Percentiles rank a stretch among this genome's conserved stretches.
These are phyloP conservation scores for Zaprionus capensis DNA, from an alignment of 1,140 invertebrate species.

Conservation along the genomic window DNA sequence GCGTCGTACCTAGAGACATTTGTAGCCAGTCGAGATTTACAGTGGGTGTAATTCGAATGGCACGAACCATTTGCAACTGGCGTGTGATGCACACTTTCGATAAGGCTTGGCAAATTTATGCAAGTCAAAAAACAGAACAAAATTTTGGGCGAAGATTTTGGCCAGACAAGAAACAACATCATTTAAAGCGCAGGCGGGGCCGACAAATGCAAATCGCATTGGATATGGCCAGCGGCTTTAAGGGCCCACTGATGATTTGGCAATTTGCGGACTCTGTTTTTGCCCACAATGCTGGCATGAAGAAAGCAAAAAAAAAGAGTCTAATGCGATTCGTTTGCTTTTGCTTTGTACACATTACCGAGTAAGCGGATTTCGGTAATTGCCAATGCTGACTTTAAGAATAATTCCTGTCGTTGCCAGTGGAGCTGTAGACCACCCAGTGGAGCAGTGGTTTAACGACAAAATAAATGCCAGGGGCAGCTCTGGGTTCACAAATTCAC, in stretches of 20 bases:
- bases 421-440: constrained; percentile 56
- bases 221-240: constrained; percentile 44
- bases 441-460: constrained; percentile 60
- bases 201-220: constrained; percentile 59
- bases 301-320: constrained; percentile 16
- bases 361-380: constrained; percentile 77
- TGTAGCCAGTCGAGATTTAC: constrained; percentile 20
- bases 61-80: constrained; percentile 61
- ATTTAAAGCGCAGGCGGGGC: constrained; percentile 37
- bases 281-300: constrained; percentile 11
- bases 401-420: constrained; percentile 36
- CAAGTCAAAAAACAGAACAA: constrained; percentile 58
- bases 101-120: constrained; percentile 72
- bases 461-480: constrained; percentile 64
- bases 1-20: constrained; percentile 21
- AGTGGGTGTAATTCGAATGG: constrained; percentile 32
- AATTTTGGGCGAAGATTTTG: constrained; percentile 40
- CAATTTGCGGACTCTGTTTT: constrained; percentile 60
- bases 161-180: constrained; percentile 44
- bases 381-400: constrained; percentile 52
- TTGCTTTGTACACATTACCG: constrained; percentile 54
- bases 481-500: constrained; percentile 60
- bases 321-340: constrained; percentile 48
- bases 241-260: constrained; percentile 68
- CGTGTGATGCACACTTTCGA: constrained; percentile 78